phyloP scores from a whole-genome alignment of 2,797 vertebrate genomes.

The Macrochelys suwanniensis region DNA sequence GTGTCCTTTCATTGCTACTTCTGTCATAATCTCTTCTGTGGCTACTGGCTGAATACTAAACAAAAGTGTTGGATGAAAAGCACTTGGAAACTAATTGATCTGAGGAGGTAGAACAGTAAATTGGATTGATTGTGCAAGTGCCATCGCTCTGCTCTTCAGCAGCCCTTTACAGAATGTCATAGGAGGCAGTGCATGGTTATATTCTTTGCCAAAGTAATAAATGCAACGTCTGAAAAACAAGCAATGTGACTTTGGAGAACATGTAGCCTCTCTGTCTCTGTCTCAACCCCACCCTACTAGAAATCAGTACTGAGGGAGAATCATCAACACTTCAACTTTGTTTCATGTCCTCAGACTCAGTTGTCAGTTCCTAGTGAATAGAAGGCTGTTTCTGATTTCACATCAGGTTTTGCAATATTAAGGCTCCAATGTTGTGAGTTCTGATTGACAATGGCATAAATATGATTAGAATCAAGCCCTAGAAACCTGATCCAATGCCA shows the following conservation, averaged over 20 bases:
- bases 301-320: slow-evolving; percentile 26
- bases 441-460: background rate
- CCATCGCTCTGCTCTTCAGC: slow-evolving; percentile 16
- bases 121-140: slow-evolving; percentile 43
- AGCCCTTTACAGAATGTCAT: slow-evolving; percentile 11
- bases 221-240: slow-evolving; percentile 4
- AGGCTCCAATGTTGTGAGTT: background rate
- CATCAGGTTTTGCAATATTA: background rate
- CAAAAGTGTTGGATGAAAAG: background rate
- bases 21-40: background rate
- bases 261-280: background rate
- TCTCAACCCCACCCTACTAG: slow-evolving; percentile 3
- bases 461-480: background rate
- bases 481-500: background rate
- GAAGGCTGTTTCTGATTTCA: background rate
- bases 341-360: background rate
- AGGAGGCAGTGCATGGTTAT: background rate
- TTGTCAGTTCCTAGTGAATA: background rate
- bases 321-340: background rate
- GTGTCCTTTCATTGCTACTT: background rate
- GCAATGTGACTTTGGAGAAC: background rate
- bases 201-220: background rate
- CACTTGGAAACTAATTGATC: slow-evolving; percentile 50
- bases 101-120: slow-evolving; percentile 16
- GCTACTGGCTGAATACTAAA: background rate